Evolutionary conservation across 1,140 invertebrate species (phyloP).

Genomic region (Rhopalosiphum padi): DNA sequence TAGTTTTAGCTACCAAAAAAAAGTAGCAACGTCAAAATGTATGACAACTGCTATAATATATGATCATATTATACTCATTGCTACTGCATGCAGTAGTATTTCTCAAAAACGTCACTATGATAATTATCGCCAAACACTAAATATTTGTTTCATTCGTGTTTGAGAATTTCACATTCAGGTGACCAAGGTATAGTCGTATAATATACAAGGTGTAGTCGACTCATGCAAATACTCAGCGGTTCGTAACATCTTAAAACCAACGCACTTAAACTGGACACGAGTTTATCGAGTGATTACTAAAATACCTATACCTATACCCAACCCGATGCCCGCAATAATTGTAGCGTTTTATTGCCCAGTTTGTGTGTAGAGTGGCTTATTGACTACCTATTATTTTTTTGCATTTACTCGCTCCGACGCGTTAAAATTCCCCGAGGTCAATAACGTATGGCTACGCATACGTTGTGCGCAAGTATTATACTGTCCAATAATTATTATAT

Average conservation of each 20-base stretch:
- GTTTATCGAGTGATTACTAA: not conserved
- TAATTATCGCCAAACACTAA: not conserved
- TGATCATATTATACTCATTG: not conserved
- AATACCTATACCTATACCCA: not conserved
- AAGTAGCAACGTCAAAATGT: not conserved
- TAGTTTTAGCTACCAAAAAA: not conserved
- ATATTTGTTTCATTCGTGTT: not conserved
- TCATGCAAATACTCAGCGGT: not conserved
- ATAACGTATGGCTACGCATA: not conserved
- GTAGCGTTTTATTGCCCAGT: not conserved
- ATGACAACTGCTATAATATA: not conserved
- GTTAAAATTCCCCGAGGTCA: conserved; percentile 3
- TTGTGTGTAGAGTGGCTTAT: not conserved
- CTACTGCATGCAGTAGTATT: not conserved
- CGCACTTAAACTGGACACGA: not conserved
- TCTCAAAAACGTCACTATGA: not conserved
- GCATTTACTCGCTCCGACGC: conserved; percentile 1
- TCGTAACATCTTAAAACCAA: not conserved
- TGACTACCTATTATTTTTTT: not conserved
- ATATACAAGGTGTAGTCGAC: not conserved
- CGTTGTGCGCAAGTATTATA: not conserved
- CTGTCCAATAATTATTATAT: conserved; percentile 8
- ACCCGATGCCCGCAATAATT: not conserved
- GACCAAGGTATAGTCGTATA: not conserved
- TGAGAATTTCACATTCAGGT: not conserved